Evolutionary conservation across 2,888 invertebrate genomes (phyloP), one percentile per base, ranked within the genome.

Genomic region (Folsomia manolachei): DNA sequence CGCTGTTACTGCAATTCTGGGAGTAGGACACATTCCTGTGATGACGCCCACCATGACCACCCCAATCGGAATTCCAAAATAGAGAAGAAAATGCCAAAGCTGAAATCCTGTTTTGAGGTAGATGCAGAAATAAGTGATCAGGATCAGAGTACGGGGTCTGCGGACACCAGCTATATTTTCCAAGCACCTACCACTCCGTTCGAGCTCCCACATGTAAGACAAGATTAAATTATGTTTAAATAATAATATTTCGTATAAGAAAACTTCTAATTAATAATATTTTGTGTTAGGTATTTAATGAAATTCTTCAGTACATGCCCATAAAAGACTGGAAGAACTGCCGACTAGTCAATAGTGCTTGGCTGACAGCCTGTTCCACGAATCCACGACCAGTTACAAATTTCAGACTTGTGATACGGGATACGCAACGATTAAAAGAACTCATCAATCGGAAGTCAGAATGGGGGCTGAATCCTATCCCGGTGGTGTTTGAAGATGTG

Each of bases 251-350:
- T 19, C n/a, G 7, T 56, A 56, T 56, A 39, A 39, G 39, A 14
- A 39, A 39, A 9, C 14, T 14, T 39, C 14, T 9, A 39, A 39
- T 39, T 39, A 14, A 39, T 39, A 14, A 39, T 56, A 56, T 56
- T 14, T 19, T 56, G 7, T 56, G n/a, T 56, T 21, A 66, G 65
- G 4, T 66, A 2, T 2, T 66, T 18, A 52, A 52, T 2, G 27
- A 21, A 21, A 51, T 66, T 23, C 18, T 66, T 14, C 14, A 39
- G n/a, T 51, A 51, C n/a, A 51, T 66, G 39, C 65, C 65, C n/a
- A 1, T 66, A 18, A 19, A 66, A 39, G 65, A 66, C 23, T 51
- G 27, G 51, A 52, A 7, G 23, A 66, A 7, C 9, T 66, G 65
- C 24, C 39, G 65, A 66, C 21, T 51, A 21, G 65, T 66, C 2